Base-by-base conservation (phyloP, 2,888 invertebrate species). In the Ecliptopera silaceata region DNA sequence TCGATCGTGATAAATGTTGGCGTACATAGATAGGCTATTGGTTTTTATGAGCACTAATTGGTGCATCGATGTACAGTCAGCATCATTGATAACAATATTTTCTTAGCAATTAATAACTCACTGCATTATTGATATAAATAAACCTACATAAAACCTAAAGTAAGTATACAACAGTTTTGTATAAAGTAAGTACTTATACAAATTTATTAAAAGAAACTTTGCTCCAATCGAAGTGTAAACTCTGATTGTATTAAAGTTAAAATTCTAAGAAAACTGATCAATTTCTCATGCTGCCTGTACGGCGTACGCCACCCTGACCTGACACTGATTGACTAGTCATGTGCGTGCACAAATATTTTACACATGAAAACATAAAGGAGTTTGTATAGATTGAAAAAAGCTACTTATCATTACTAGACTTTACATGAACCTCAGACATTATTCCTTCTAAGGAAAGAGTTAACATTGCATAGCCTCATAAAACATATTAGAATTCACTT, bases 331-430 rank as follows among this genome's bases (percentile, higher is more conserved):
- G 71, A 48, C 65, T 65, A 71, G 53, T 61, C 76, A 77, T 63
- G 73, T 74, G 75, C 66, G 63, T 74, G 67, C 77, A 75, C 77
- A 75, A 72, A 66, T 59, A 61, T 44, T 59, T 47, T 51, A 29
- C 56, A 51, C 65, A 62, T 62, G 58, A 44, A 34, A 46, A 50
- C 22, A 50, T 32, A 34, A 38, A 18, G 10, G 12, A 13, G 44
- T 36, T 4, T 38, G 17, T 26, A n/a, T n/a, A n/a, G n/a, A n/a
- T n/a, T n/a, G 26, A 26, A 26, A 26, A 26, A 6, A 6, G 26
- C n/a, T n/a, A n/a, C n/a, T 26, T 26, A 26, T 26, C 26, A 1
- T 26, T 26, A 13, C 6, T 15, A 34, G 34, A 6, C 5, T 34
- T 15, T 15, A 8, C 20, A n/a, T n/a, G n/a, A n/a, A n/a, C n/a